A percentile compares a stretch with the other conserved stretches of the same genome.
Conservation (phyloP, 2,797 vertebrate genomes). For the Emys orbicularis region DNA sequence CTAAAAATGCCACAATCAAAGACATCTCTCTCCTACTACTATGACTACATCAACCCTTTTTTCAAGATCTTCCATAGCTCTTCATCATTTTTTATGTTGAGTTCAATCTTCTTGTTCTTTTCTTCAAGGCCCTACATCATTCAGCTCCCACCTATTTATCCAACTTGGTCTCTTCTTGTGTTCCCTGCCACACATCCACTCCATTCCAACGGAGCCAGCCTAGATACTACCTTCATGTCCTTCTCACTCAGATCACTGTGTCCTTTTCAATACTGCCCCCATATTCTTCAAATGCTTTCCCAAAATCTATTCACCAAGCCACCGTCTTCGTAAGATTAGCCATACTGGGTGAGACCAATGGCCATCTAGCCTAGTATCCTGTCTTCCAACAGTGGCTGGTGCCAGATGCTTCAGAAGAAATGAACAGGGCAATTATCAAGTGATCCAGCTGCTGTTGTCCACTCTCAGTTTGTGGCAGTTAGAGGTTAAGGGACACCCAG, state of each 20-base stretch:
- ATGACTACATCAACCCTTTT: neutral
- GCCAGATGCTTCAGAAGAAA: no score
- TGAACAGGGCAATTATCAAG: no score
- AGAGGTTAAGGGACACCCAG: neutral
- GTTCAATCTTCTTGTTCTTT: neutral
- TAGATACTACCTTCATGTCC: neutral
- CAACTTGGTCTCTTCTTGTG: neutral
- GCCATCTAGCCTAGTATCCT: neutral
- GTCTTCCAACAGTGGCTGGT: neutral
- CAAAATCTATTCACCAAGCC: neutral
- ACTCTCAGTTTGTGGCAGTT: neutral
- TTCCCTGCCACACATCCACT: neutral
- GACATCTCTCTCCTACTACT: neutral
- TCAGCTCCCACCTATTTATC: neutral
- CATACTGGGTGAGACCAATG: neutral
- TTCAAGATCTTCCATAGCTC: neutral
- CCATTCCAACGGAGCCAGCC: neutral
- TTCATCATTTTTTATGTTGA: neutral
- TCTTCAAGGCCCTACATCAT: neutral
- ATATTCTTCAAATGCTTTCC: neutral
- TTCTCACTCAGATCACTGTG: neutral
- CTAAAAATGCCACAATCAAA: neutral
- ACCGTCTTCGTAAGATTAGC: neutral
- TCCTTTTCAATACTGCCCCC: neutral
- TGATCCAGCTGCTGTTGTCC: neutral